These are phyloP conservation scores for Polyploca ridens DNA, from an alignment of 2,888 invertebrate genomes.

Conservation along the genomic window DNA sequence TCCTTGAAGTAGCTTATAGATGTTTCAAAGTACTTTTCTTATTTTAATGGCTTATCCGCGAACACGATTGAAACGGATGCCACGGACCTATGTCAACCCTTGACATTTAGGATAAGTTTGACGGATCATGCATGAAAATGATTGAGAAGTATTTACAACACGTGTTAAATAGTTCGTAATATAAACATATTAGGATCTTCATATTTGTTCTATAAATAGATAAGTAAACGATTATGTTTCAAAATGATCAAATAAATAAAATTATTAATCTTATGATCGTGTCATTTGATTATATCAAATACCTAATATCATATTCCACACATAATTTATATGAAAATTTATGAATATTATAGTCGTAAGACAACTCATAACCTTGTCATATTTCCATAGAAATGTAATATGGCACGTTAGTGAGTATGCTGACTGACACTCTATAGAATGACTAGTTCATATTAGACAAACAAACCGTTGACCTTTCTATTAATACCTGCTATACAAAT, in stretches of 20 bases:
- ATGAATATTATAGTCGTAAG: conserved; percentile 43
- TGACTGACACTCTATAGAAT: conserved; percentile 48
- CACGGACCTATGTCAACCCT: conserved; percentile 80
- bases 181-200: conserved; percentile 40
- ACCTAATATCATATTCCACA: conserved; percentile 51
- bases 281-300: conserved; percentile 39
- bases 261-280: conserved; percentile 36
- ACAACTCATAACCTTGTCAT: conserved; percentile 35
- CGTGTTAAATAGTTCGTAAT: conserved; percentile 52
- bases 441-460: conserved; percentile 31
- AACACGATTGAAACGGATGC: conserved; percentile 63
- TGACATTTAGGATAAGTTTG: conserved; percentile 78
- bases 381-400: conserved; percentile 54
- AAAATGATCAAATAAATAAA: conserved; percentile 34
- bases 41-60: conserved; percentile 61
- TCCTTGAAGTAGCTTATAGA: conserved; percentile 44
- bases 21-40: conserved; percentile 29
- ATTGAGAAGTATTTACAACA: conserved; percentile 47
- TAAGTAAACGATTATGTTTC: conserved; percentile 30
- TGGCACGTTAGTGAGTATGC: conserved; percentile 46
- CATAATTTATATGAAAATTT: conserved; percentile 37
- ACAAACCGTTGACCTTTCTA: conserved; percentile 69
- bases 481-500: conserved; percentile 63
- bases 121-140: conserved; percentile 74
- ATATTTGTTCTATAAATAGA: conserved; percentile 22